phyloP scores from a whole-genome alignment of 2,888 invertebrate species.

The Lithophane semibrunnea region DNA sequence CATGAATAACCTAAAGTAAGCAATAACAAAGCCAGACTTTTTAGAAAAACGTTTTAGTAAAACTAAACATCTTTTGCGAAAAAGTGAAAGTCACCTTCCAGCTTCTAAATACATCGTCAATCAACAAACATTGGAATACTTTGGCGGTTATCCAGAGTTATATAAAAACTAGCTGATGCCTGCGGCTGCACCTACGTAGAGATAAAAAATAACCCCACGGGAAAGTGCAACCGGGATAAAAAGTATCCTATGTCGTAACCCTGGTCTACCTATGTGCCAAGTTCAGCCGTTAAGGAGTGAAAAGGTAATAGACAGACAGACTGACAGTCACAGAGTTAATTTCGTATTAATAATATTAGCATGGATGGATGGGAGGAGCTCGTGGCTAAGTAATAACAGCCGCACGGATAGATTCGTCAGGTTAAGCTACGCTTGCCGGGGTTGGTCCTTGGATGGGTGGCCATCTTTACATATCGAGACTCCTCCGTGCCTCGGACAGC shows the following conservation, averaged over 20 bases:
- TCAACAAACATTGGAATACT: conserved; percentile 7
- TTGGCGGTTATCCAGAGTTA: conserved; percentile 40
- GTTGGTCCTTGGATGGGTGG: too few species aligned
- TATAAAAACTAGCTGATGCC: conserved; percentile 20
- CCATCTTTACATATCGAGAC: too few species aligned
- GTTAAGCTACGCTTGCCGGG: too few species aligned
- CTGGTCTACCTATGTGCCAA: not conserved
- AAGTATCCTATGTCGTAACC: not conserved
- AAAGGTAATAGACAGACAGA: not conserved
- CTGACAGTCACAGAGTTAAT: not conserved
- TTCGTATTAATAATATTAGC: not conserved
- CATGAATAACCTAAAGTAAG: not conserved
- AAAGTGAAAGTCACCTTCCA: conserved; percentile 21
- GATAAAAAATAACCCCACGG: not conserved
- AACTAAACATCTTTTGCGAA: conserved; percentile 31
- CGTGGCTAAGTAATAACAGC: too few species aligned
- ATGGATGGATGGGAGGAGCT: not conserved
- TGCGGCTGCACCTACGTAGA: too few species aligned
- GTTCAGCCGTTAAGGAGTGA: not conserved
- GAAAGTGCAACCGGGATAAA: not conserved
- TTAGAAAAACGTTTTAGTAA: conserved; percentile 4
- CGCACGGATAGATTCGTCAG: too few species aligned
- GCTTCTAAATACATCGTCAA: not conserved
- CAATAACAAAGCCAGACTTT: not conserved
- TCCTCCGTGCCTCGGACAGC: too few species aligned